Base-by-base conservation (phyloP, 1,140 invertebrate genomes). In the Drosophila nebulosa region DNA sequence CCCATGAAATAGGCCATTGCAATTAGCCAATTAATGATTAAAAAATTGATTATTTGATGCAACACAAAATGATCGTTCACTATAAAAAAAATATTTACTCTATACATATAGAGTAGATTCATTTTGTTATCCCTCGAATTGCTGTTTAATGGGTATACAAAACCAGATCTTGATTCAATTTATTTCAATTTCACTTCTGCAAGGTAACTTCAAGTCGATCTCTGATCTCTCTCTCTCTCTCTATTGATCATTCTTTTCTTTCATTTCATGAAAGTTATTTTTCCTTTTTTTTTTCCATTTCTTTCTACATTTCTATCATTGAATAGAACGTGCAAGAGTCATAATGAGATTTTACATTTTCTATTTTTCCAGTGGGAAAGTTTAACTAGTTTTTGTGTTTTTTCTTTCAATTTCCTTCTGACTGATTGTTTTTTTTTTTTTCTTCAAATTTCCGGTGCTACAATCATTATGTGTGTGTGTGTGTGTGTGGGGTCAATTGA, bases 281-380 rank as follows among this genome's bases (percentile, higher is more conserved):
- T 53, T 21, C 16, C 7, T n/a, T 24, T 4, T 52, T n/a, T 12
- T 4, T 24, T 12, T 53, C 30, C 3, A 2, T 12, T 10, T 10
- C 27, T 30, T 2, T 30, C 27, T 9, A 9, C 27, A 12, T 32
- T 32, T 26, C 55, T 61, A 26, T 46, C 58, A 35, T 58, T 63
- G 61, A 55, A 74, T 63, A 74, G 71, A 74, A 74, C 75, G 80
- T 83, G 79, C 71, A 67, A 64, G 63, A 60, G 30, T 39, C 46
- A 60, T 74, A 74, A 74, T 74, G 63, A 67, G 71, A 67, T 74
- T 74, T 74, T 55, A 52, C 46, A 73, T 73, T 73, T 73, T 73
- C 69, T 74, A 14, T 52, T 75, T 63, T 74, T 74, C 52, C 75
- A 58, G 56, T 60, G 36, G 22, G 72, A 76, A 76, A 74, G 71